Evolutionary conservation across 2,113 vertebrate genomes (phyloP).

Genomic region (Cyrtonyx montezumae): DNA sequence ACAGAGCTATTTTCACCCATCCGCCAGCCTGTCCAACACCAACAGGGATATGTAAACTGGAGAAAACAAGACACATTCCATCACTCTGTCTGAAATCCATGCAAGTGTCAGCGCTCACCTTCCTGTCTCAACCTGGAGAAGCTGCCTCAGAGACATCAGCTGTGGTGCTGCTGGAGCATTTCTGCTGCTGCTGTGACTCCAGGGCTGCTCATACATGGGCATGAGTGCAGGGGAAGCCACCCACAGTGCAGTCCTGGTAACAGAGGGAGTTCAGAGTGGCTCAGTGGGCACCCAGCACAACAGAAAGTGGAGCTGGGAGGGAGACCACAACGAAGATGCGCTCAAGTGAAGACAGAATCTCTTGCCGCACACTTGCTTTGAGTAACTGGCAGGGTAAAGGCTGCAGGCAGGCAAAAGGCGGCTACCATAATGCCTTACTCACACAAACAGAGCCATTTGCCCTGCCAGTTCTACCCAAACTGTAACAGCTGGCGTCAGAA

Average conservation of each 20-base stretch:
- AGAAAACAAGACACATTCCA: slow-evolving; percentile 73
- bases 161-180: not conserved
- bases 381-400: not conserved
- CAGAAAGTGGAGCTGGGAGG: not conserved
- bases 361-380: not conserved
- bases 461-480: not conserved
- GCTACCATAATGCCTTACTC: not conserved
- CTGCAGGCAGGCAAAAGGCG: not conserved
- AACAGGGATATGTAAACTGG: slow-evolving; percentile 64
- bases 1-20: slow-evolving; percentile 70
- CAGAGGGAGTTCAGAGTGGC: not conserved
- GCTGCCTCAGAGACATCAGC: not conserved
- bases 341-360: not conserved
- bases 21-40: slow-evolving; percentile 62
- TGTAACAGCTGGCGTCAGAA: not conserved
- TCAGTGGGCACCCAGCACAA: not conserved
- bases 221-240: not conserved
- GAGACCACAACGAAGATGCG: not conserved
- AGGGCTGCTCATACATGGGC: too few relatives aligned
- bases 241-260: not conserved
- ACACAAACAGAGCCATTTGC: not conserved
- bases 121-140: not conserved
- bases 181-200: not conserved
- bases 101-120: not conserved
- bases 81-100: not conserved